phyloP scores from a whole-genome alignment of 1,140 invertebrate species.

The Elysia chlorotica region DNA sequence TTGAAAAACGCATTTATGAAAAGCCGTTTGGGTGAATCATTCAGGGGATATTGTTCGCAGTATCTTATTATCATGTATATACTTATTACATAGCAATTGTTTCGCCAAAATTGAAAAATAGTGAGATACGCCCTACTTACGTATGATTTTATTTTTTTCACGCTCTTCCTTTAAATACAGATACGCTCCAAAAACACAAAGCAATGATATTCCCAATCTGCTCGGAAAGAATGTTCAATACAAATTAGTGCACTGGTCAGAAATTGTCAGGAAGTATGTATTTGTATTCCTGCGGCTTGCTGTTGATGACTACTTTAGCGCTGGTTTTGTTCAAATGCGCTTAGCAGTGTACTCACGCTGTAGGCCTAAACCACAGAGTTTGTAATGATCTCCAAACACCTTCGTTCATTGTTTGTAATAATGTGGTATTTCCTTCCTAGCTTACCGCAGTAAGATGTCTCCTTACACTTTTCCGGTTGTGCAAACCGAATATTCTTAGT shows the following conservation, averaged over 20 bases:
- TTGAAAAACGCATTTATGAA: too few species aligned
- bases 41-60: too few species aligned
- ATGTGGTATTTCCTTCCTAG: background rate
- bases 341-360: background rate
- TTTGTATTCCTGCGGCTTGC: background rate
- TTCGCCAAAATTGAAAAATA: too few species aligned
- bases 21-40: too few species aligned
- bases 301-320: background rate
- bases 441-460: background rate
- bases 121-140: too few species aligned
- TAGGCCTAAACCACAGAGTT: background rate
- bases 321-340: background rate
- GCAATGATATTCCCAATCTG: background rate
- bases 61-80: too few species aligned
- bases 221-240: background rate
- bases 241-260: background rate
- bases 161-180: too few species aligned
- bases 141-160: too few species aligned
- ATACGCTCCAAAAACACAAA: too few species aligned
- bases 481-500: background rate
- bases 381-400: background rate
- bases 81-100: too few species aligned
- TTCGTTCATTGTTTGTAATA: background rate
- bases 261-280: background rate
- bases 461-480: background rate